Evolutionary conservation across 2,888 invertebrate genomes (phyloP), one percentile per base, ranked within the genome.

Genomic region (Hydroisotoma schaefferi): DNA sequence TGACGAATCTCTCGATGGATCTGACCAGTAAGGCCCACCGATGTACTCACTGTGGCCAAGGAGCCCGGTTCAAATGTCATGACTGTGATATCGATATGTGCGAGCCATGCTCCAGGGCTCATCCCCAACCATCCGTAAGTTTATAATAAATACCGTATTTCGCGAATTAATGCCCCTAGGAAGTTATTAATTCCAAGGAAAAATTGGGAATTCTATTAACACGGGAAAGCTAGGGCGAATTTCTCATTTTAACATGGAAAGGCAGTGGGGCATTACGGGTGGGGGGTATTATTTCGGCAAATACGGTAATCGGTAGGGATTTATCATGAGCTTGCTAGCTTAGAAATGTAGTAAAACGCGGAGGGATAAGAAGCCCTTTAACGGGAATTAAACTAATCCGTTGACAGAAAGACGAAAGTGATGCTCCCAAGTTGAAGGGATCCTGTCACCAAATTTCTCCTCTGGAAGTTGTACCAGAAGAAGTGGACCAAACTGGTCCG

Each of bases 1-100:
- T 79, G 52, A 74, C 75, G 58, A 77, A 75, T 64, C 75, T 79
- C 60, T 69, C 68, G 25, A 78, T 78, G 75, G 77, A 78, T 63
- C 64, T 67, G 52, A 68, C n/a, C n/a, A n/a, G 66, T 55, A 61
- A 67, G 55, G 68, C 55, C 46, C 66, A 66, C 58, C 62, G 63
- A n/a, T 68, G 75, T 59, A 61, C 59, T 51, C 57, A 64, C 40
- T 61, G 71, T 72, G 73, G 73, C 25, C 73, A 73, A 60, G 65
- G 68, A 29, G 67, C 74, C 63, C 75, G 76, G 63, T 78, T 77
- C 72, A 80, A 78, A 73, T 80, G 80, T 73, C 73, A 75, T 25
- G 76, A 78, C 55, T 80, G 80, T 73, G 80, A 80, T 72, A 77
- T 79, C 5, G 78, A 79, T 12, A 76, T 80, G 54, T 80, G 80